These are phyloP conservation scores for Platyscapa corneri DNA, from an alignment of 1,140 invertebrate species.

Conservation along the genomic window DNA sequence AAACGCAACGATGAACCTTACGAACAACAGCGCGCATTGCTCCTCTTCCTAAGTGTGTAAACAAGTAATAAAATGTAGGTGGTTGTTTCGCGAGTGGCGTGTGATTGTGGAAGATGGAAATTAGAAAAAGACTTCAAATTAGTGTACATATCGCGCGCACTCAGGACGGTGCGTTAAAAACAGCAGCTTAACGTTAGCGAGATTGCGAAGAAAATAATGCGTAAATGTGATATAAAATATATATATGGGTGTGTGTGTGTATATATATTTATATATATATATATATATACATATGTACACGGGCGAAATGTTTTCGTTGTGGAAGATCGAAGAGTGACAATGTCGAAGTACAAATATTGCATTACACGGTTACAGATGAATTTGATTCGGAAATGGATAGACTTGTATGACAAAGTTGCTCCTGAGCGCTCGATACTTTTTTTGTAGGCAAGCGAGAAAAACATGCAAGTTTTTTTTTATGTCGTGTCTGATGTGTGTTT, in stretches of 20 bases:
- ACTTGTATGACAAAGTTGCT: neutral
- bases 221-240: slow-evolving; percentile 18
- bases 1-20: neutral
- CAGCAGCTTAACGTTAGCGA: neutral
- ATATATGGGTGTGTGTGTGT: too few relatives aligned
- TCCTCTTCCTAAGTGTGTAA: slow-evolving; percentile 2
- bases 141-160: slow-evolving; percentile 1
- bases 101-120: neutral
- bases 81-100: neutral
- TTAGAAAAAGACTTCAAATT: too few relatives aligned
- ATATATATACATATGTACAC: neutral
- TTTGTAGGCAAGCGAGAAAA: slow-evolving; percentile 42
- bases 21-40: neutral
- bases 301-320: neutral
- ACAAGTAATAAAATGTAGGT: neutral
- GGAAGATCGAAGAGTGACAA: neutral
- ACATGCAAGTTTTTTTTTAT: slow-evolving; percentile 55
- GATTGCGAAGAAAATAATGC: neutral
- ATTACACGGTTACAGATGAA: neutral
- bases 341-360: neutral
- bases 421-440: neutral
- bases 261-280: too few relatives aligned
- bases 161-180: neutral
- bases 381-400: neutral
- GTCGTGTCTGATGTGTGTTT: slow-evolving; percentile 68